Base-by-base conservation (phyloP, 2,888 invertebrate genomes). In the Torymus tubicola region DNA sequence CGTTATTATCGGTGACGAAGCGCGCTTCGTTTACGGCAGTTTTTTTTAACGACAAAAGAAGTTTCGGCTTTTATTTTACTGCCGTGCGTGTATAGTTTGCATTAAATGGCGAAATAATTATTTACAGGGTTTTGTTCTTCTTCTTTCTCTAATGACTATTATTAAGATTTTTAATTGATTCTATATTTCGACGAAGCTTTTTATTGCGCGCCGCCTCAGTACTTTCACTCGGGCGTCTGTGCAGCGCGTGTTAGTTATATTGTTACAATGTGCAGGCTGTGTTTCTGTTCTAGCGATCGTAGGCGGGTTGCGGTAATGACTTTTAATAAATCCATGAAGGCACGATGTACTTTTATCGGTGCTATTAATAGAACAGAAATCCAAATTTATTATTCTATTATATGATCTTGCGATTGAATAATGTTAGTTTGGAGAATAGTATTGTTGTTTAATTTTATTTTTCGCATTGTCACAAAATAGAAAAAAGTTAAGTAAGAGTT, bases 141-240 rank as follows among this genome's bases (percentile, higher is more conserved):
- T 14, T 18, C 31, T 18, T 18, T 50, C 12, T 52, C 52, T 16
- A 16, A 18, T 67, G 52, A 52, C 52, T 52, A 3, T 24, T 55
- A 68, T 68, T 68, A 24, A 55, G 55, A 68, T 75, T 24, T 31
- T 11, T 50, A 69, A 69, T 24, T 69, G 69, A 69, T 69, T 31
- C 50, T 57, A 42, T 58, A n/a, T n/a, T 24, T 57, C 58, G 31
- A 31, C n/a, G 11, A 55, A 69, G 31, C 14, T 69, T 55, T 42
- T 58, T 18, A 12, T 16, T 11, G 50, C 2, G 13, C 10, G 12
- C 52, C 11, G 16, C 42, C 3, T 65, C 53, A 21, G 58, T 21
- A 67, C 74, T 67, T 74, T 74, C 74, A 60, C 74, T 67, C 31
- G 31, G 5, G 31, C 31, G 24, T 24, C 24, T 24, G 2, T 24